Base-by-base conservation (phyloP, 2,888 invertebrate genomes). In the Tetropium fuscum region DNA sequence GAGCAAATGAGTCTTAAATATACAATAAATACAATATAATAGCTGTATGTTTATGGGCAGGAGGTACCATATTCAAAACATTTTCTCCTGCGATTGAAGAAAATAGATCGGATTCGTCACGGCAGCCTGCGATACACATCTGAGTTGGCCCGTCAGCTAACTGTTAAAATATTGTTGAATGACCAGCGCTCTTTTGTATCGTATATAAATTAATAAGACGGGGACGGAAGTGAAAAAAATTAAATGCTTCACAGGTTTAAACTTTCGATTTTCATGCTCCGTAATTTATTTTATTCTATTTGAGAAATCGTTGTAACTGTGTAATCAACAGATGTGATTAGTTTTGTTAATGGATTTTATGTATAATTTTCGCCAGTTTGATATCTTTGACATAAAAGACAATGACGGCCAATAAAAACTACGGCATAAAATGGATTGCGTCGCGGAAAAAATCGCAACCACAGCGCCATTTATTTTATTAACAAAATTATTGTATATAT, bases 221-320 rank as follows among this genome's bases (percentile, higher is more conserved):
- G 60, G 62, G 51, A 58, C 65, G 68, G 66, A 66, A 65, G 58
- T 40, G 57, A 68, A 63, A 68, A 69, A 69, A 68, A 67, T 64
- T 63, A 62, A 71, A 72, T 70, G 71, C 70, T 71, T 70, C 68
- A 69, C 63, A 65, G 69, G 63, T 66, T 69, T 56, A 64, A 71
- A 72, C 74, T 72, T 74, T 74, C 74, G 70, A 72, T 74, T 72
- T 74, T 70, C 71, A 71, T 71, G 72, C 66, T 74, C 62, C 53
- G 60, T 70, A 66, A 68, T 68, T 70, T 65, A 61, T 66, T 69
- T 70, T 65, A 66, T 68, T 68, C 66, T 58, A 44, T 63, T 70
- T 67, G 58, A 68, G 72, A 72, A 72, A 73, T 71, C 71, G 64
- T 60, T 45, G 60, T 48, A 48, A 63, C 60, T 68, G 64, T 67